Conservation (phyloP, 2,888 invertebrate genomes). For the Danaus chrysippus region DNA sequence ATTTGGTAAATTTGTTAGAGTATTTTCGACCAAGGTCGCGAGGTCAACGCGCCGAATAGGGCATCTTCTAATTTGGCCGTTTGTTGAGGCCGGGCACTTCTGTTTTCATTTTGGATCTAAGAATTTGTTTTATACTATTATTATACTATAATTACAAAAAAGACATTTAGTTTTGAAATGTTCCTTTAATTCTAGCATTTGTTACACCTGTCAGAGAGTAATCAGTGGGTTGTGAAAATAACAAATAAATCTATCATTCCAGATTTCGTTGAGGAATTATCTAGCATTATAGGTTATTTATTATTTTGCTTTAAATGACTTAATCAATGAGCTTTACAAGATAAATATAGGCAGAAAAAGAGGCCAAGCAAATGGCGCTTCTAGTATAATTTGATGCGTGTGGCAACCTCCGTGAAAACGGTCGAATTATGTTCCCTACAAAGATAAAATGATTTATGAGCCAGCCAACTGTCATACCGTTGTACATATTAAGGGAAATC, state of each 20-base stretch:
- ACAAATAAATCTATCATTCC: conserved; percentile 3
- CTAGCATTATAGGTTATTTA: conserved; percentile 2
- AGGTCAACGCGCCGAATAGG: conserved; percentile 59
- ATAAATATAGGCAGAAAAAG: conserved; percentile 17
- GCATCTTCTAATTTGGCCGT: conserved; percentile 34
- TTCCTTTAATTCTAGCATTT: not conserved
- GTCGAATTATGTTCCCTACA: conserved; percentile 40
- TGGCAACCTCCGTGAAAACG: conserved; percentile 25
- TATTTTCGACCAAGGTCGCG: conserved; percentile 63
- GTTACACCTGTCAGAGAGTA: not conserved
- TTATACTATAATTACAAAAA: not conserved
- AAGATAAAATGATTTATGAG: conserved; percentile 65
- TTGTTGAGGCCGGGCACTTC: conserved; percentile 8
- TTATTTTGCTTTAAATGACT: not conserved
- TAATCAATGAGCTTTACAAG: conserved; percentile 3
- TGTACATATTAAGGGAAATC: conserved; percentile 60
- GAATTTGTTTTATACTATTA: not conserved
- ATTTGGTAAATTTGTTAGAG: conserved; percentile 62
- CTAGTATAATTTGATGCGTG: conserved; percentile 17
- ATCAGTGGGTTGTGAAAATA: not conserved
- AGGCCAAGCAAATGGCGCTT: conserved; percentile 17
- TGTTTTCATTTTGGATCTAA: conserved; percentile 1
- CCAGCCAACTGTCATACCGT: conserved; percentile 51
- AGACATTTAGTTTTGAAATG: not conserved
- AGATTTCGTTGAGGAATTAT: conserved; percentile 4